Conservation (phyloP, 2,113 vertebrate genomes). For the Entelurus aequoreus region DNA sequence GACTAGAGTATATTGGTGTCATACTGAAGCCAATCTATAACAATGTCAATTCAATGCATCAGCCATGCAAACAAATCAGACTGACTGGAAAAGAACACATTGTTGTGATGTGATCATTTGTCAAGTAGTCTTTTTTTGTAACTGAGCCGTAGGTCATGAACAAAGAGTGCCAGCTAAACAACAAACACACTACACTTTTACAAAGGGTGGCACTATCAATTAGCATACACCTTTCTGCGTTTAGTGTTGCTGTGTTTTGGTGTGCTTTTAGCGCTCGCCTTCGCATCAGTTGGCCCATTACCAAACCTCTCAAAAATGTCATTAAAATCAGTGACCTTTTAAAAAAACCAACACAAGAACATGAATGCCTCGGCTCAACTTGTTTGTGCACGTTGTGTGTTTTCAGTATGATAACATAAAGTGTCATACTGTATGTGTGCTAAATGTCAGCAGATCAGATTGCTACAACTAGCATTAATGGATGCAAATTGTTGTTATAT, state of each 20-base stretch:
- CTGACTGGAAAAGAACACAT: constrained; percentile 32
- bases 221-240: constrained; percentile 36
- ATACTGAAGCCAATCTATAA: background rate
- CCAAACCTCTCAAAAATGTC: constrained; percentile 55
- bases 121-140: constrained; percentile 18
- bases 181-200: constrained; percentile 14
- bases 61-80: background rate
- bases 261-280: constrained; percentile 10
- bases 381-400: background rate
- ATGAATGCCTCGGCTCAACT: constrained; percentile 10
- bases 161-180: constrained; percentile 12
- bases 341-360: constrained; percentile 37
- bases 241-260: constrained; percentile 25
- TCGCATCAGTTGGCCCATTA: constrained; percentile 46
- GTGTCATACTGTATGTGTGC: too few species aligned
- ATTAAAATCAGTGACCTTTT: constrained; percentile 63
- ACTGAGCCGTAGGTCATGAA: constrained; percentile 23
- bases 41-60: background rate
- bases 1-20: background rate
- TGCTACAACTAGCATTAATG: background rate
- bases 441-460: background rate
- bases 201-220: constrained; percentile 31
- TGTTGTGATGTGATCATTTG: constrained; percentile 30
- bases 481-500: constrained; percentile 3
- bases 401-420: background rate